Base-by-base conservation (phyloP, 1,140 invertebrate genomes). In the Drosophila melanica region DNA sequence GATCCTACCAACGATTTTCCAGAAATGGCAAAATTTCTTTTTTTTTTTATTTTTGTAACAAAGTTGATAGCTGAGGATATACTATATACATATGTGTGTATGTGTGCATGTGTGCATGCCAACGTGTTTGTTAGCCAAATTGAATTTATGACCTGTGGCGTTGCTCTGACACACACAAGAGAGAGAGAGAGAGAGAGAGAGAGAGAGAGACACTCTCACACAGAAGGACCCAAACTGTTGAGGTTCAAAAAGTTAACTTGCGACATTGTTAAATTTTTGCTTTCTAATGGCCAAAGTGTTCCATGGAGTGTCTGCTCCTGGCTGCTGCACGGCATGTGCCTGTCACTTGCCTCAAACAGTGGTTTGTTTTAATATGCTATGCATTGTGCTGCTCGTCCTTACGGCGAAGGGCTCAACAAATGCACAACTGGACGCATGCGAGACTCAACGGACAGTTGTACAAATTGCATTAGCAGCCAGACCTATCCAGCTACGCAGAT, bases 81-180 rank as follows among this genome's bases (percentile, higher is more conserved):
- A n/a, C n/a, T n/a, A 33, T 71, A 30, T 54, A 27, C 42, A 23
- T 18, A 2, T 18, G 11, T 44, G 7, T 30, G 4, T 67, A 4
- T 35, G 12, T 39, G 27, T 63, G 18, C 50, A 41, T 67, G 23
- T 69, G 23, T 63, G 65, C 62, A 64, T 42, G 35, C 39, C 62
- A 81, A 81, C 73, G 77, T 85, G 82, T 85, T 85, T 87, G 82
- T 82, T 87, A 82, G 84, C 84, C 82, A 87, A 87, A 87, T 87
- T 87, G 82, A 87, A 87, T 87, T 87, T 87, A 87, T 89, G 82
- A 87, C 82, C 84, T 87, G 79, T 87, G 82, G 82, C 82, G 64
- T 55, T 82, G 64, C 75, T 67, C 60, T 68, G 50, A 65, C 64
- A 72, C 54, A 59, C 39, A 63, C n/a, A 12, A 44, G 16, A 62